Percentiles rank a stretch among this genome's conserved stretches.
phyloP scores from a whole-genome alignment of 1,140 invertebrate genomes.

The Hyles vespertilio region DNA sequence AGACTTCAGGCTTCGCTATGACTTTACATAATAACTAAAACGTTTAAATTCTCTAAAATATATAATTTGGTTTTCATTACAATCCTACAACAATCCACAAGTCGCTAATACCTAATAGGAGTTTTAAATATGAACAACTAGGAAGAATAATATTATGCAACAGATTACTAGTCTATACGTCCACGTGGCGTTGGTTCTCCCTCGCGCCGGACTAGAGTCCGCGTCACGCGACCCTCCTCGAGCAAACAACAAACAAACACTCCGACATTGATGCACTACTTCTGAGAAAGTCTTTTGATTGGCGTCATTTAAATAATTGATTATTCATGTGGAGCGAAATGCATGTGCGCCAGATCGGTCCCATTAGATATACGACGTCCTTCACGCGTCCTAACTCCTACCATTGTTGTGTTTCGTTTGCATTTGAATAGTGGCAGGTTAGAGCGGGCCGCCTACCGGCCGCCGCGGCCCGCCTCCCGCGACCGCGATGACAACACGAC shows the following conservation, averaged over 20 bases:
- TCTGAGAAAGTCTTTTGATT: slow-evolving; percentile 60
- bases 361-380: slow-evolving; percentile 70
- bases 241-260: slow-evolving; percentile 32
- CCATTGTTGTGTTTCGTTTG: slow-evolving; percentile 68
- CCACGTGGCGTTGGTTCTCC: slow-evolving; percentile 49
- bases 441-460: slow-evolving; percentile 49
- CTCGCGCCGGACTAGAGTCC: slow-evolving; percentile 7
- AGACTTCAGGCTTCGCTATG: slow-evolving; percentile 70
- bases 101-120: slow-evolving; percentile 72
- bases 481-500: slow-evolving; percentile 36
- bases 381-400: slow-evolving; percentile 74
- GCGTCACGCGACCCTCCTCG: not conserved
- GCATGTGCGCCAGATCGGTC: slow-evolving; percentile 64
- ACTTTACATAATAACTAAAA: slow-evolving; percentile 73
- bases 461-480: slow-evolving; percentile 44
- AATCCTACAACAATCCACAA: slow-evolving; percentile 71
- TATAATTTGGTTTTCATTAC: slow-evolving; percentile 75
- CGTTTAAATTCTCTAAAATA: slow-evolving; percentile 74
- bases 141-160: slow-evolving; percentile 74
- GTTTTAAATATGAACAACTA: slow-evolving; percentile 74
- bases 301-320: slow-evolving; percentile 68
- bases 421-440: slow-evolving; percentile 62
- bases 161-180: slow-evolving; percentile 59
- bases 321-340: slow-evolving; percentile 71
- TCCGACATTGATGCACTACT: slow-evolving; percentile 33